Evolutionary conservation across 1,140 invertebrate genomes (phyloP), one percentile per base, ranked within the genome.

Genomic region (Plutomurus gul): DNA sequence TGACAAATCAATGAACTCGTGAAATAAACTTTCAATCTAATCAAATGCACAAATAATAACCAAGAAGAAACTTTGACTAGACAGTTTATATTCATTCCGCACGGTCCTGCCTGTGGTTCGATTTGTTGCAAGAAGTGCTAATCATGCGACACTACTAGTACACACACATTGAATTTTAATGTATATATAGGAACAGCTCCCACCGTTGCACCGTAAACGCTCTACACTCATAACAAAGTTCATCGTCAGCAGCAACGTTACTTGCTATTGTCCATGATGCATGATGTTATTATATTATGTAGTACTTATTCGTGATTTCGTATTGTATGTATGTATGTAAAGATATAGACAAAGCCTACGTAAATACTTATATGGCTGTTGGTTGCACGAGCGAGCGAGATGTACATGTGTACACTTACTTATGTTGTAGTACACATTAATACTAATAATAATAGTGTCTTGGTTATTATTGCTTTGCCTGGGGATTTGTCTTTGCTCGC

Each of bases 1-100:
- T 65, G 56, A 65, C 56, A 65, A 65, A 65, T 65, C 56, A 65
- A 65, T 65, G 56, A 65, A 65, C 56, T 65, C 56, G 36, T 65
- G 56, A 65, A 65, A 65, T 65, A 65, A 65, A 65, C 56, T 65
- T 65, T 65, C 56, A 65, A 33, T 65, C 27, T 65, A 65, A 65
- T 65, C 56, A 65, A 65, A 65, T 65, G 56, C 56, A 33, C 56
- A 65, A 65, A 65, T 65, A 65, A 36, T 16, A 27, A n/a, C n/a
- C n/a, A n/a, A n/a, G 8, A 33, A 65, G 51, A 25, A 65, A 65
- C 25, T 65, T 65, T 8, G 2, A 43, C 39, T 43, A 43, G 2
- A 13, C 11, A 13, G 7, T 43, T 43, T 43, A 2, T 10, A 13
- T 43, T 43, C n/a, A 65, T 36, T 65, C 22, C 11, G 51, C 16